phyloP scores from a whole-genome alignment of 1,140 invertebrate species.

The Bradysia coprophila region DNA sequence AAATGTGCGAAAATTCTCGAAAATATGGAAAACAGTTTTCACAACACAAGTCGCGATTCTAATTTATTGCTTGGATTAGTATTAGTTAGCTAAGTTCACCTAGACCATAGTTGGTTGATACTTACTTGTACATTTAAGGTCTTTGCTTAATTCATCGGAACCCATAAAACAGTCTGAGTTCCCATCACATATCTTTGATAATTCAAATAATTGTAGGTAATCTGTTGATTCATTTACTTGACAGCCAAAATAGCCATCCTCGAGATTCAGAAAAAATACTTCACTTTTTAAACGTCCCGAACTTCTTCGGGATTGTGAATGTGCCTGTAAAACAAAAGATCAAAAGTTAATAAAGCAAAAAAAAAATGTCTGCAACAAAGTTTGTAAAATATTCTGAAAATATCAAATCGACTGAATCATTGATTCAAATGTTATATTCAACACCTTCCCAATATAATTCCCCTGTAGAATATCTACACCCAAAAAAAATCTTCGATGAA shows the following conservation, averaged over 20 bases:
- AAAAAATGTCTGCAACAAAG: not conserved
- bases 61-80: no score
- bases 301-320: slow-evolving; percentile 45
- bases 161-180: slow-evolving; percentile 74
- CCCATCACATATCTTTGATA: slow-evolving; percentile 86
- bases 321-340: slow-evolving; percentile 35
- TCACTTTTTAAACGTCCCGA: slow-evolving; percentile 66
- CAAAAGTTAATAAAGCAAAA: slow-evolving; percentile 1
- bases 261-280: slow-evolving; percentile 90
- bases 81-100: no score
- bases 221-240: slow-evolving; percentile 92
- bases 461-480: no score
- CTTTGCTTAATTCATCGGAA: slow-evolving; percentile 72
- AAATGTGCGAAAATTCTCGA: no score
- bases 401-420: not conserved
- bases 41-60: no score
- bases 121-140: slow-evolving; percentile 87
- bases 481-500: not conserved
- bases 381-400: not conserved
- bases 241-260: slow-evolving; percentile 93
- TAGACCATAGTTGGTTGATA: no score
- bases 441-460: not conserved
- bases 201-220: slow-evolving; percentile 82
- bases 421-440: slow-evolving; percentile 11
- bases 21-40: no score